Evolutionary conservation across 2,797 vertebrate genomes (phyloP).

Genomic region (Acrossocheilus fasciatus): DNA sequence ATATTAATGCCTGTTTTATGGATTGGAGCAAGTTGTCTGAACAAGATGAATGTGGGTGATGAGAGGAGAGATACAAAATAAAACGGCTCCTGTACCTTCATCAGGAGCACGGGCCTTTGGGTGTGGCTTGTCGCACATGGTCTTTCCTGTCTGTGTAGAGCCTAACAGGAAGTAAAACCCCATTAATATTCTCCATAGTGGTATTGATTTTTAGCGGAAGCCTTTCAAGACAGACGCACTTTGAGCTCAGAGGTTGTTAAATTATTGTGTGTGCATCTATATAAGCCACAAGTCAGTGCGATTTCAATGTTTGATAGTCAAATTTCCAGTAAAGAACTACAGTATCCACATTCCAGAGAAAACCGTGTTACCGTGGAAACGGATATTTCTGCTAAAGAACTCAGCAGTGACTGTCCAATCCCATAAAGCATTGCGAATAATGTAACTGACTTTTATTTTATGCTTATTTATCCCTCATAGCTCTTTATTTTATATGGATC

Average conservation of each 20-base stretch:
- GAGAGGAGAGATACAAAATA: constrained; percentile 68
- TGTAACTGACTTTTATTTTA: background rate
- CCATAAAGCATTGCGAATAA: background rate
- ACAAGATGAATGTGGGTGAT: constrained; percentile 72
- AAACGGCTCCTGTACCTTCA: constrained; percentile 61
- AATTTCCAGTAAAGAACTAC: background rate
- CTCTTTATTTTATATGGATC: background rate
- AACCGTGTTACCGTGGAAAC: constrained; percentile 16
- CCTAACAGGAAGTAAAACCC: constrained; percentile 8
- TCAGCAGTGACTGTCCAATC: background rate
- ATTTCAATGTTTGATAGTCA: background rate
- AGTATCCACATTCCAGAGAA: constrained; percentile 1
- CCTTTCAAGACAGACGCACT: background rate
- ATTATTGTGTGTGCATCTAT: background rate
- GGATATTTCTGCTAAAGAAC: background rate
- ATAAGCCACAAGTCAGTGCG: background rate
- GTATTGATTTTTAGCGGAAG: background rate
- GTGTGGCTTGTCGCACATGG: constrained; percentile 55
- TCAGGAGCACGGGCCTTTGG: constrained; percentile 43
- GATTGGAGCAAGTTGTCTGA: constrained; percentile 75
- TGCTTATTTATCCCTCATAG: background rate
- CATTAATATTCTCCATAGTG: constrained; percentile 10
- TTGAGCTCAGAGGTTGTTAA: background rate
- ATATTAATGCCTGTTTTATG: constrained; percentile 77
- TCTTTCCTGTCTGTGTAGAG: constrained; percentile 4